Percentiles rank a stretch among this genome's conserved stretches.
Evolutionary conservation across 2,888 invertebrate genomes (phyloP).

Genomic region (Cabera pusaria): DNA sequence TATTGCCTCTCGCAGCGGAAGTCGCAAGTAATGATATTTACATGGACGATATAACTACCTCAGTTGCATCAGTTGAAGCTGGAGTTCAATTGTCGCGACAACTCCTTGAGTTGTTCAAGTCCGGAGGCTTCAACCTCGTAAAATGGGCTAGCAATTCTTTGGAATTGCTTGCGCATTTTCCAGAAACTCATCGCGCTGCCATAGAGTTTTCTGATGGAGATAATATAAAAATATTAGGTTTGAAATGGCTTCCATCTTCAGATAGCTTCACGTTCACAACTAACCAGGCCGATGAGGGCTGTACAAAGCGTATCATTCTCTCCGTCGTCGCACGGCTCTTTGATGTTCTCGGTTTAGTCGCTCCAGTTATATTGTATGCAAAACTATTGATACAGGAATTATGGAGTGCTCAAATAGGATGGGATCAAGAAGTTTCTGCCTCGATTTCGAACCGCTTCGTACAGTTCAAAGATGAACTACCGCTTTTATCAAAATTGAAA

Average conservation of each 20-base stretch:
- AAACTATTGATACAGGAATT: slow-evolving; percentile 23
- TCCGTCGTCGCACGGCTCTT: slow-evolving; percentile 21
- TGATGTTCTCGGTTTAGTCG: slow-evolving; percentile 23
- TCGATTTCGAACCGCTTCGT: slow-evolving; percentile 1
- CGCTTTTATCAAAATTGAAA: background rate
- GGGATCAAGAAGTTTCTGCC: slow-evolving; percentile 18
- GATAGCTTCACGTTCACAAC: slow-evolving; percentile 3
- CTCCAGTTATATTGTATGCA: slow-evolving; percentile 21
- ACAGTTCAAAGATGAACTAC: slow-evolving; percentile 3
- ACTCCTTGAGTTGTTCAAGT: slow-evolving; percentile 19
- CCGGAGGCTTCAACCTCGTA: slow-evolving; percentile 16
- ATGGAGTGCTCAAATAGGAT: slow-evolving; percentile 7
- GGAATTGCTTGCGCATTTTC: slow-evolving; percentile 6
- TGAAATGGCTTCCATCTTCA: background rate
- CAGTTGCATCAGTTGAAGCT: background rate
- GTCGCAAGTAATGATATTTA: background rate
- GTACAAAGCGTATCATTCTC: slow-evolving; percentile 23
- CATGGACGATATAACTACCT: slow-evolving; percentile 18
- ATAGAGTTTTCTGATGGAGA: slow-evolving; percentile 4
- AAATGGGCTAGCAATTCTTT: slow-evolving; percentile 19
- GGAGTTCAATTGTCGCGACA: slow-evolving; percentile 1
- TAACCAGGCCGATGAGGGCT: background rate
- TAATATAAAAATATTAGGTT: slow-evolving; percentile 5
- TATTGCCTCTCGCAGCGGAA: too few species aligned
- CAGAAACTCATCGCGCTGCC: slow-evolving; percentile 5